These are phyloP conservation scores for Piprites chloris DNA, from an alignment of 2,113 vertebrate genomes.

Conservation along the genomic window DNA sequence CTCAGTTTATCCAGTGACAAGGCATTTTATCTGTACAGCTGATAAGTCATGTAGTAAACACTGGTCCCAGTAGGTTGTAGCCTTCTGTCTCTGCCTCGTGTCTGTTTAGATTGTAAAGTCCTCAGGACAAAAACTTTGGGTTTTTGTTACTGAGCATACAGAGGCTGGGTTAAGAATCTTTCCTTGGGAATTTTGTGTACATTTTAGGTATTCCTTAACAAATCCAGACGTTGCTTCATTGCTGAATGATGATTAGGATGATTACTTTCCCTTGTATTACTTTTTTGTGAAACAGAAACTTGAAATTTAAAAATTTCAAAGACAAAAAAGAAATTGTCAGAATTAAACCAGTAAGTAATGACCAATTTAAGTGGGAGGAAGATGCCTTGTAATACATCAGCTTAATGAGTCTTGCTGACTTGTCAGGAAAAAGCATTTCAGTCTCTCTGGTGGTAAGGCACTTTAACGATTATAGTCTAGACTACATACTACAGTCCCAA, in stretches of 20 bases:
- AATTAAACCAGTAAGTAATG: not conserved
- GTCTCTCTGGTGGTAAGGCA: not conserved
- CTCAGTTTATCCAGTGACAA: not conserved
- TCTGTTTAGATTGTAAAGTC: not conserved
- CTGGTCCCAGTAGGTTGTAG: not conserved
- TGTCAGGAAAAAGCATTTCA: not conserved
- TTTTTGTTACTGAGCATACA: not conserved
- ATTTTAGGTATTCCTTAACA: not conserved
- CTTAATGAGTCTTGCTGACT: not conserved
- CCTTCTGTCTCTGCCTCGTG: not conserved
- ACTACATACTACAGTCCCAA: not conserved
- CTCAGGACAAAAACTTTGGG: not conserved
- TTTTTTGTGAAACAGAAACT: not conserved
- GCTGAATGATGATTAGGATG: not conserved
- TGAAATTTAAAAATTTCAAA: not conserved
- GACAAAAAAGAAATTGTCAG: not conserved
- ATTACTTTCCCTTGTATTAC: not conserved
- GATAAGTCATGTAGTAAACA: not conserved
- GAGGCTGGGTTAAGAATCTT: not conserved
- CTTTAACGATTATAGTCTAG: not conserved
- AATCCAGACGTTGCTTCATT: not conserved
- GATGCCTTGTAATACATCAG: not conserved
- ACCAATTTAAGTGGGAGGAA: not conserved
- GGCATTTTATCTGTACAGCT: not conserved
- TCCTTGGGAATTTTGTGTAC: not conserved